phyloP scores from a whole-genome alignment of 2,113 vertebrate genomes.

The Xiphias gladius region DNA sequence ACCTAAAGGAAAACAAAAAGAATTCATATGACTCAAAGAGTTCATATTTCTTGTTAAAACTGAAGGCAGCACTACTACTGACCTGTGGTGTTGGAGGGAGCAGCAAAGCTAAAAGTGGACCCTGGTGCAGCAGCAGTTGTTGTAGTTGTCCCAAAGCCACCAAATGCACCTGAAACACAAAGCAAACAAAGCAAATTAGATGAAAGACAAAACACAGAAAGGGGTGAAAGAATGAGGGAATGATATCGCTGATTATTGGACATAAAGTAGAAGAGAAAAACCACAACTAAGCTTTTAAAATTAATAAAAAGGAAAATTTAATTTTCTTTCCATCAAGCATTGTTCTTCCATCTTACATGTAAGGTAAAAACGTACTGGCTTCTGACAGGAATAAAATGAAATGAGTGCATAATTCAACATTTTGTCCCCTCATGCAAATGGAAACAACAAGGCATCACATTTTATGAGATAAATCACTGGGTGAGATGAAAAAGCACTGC shows the following conservation, averaged over 20 bases:
- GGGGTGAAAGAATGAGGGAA: neutral
- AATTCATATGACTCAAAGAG: no score
- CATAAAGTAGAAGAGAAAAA: neutral
- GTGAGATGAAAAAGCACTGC: constrained; percentile 52
- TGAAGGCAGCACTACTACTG: constrained; percentile 4
- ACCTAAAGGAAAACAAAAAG: neutral
- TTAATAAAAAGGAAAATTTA: neutral
- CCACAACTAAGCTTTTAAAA: constrained; percentile 1
- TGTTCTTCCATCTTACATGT: neutral
- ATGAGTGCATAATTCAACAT: constrained; percentile 22
- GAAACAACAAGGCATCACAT: constrained; percentile 25
- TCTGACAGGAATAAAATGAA: constrained; percentile 23
- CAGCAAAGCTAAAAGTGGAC: constrained; percentile 91
- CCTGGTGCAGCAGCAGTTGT: constrained; percentile 85
- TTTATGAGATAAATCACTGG: constrained; percentile 28
- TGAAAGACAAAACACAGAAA: neutral
- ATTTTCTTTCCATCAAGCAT: constrained; percentile 1
- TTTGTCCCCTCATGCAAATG: constrained; percentile 66
- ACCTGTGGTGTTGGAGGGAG: constrained; percentile 91
- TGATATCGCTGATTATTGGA: neutral
- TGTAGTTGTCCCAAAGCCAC: constrained; percentile 92
- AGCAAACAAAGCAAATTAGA: constrained; percentile 35
- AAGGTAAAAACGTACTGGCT: constrained; percentile 24
- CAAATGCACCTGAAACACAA: constrained; percentile 88
- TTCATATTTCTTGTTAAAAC: neutral